phyloP scores from a whole-genome alignment of 1,140 invertebrate genomes.

The Drosophila santomea region DNA sequence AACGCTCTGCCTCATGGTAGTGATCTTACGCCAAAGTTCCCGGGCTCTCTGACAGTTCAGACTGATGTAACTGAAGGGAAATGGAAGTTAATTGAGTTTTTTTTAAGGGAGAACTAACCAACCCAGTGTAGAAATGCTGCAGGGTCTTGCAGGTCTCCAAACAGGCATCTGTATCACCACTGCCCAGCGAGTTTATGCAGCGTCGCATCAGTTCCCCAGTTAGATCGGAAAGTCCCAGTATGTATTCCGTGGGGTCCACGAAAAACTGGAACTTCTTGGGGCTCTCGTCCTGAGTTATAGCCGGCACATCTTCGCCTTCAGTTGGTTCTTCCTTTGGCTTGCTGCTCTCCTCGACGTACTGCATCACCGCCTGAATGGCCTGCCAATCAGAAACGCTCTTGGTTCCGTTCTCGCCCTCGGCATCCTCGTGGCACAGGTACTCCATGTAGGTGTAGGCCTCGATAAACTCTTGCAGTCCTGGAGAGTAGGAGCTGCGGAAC shows the following conservation, averaged over 20 bases:
- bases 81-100: neutral
- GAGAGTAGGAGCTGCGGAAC: constrained; percentile 90
- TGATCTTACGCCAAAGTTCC: constrained; percentile 75
- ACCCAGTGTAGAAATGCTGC: constrained; percentile 89
- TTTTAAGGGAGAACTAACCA: neutral
- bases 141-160: constrained; percentile 90
- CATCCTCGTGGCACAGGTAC: constrained; percentile 85
- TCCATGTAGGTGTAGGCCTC: constrained; percentile 93
- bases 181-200: constrained; percentile 93
- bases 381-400: constrained; percentile 74
- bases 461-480: constrained; percentile 94
- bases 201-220: constrained; percentile 96
- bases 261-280: constrained; percentile 69
- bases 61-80: constrained; percentile 69
- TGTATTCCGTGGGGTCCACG: constrained; percentile 76
- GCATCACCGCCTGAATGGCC: constrained; percentile 77
- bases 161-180: constrained; percentile 91
- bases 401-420: constrained; percentile 34
- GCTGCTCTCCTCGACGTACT: constrained; percentile 24
- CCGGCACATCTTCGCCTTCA: constrained; percentile 12
- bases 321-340: neutral
- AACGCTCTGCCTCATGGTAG: constrained; percentile 90
- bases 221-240: constrained; percentile 94
- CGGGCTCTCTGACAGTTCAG: constrained; percentile 10
- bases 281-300: constrained; percentile 2